These are phyloP conservation scores for Cotesia vestalis DNA, from an alignment of 1,140 invertebrate species.

Conservation along the genomic window DNA sequence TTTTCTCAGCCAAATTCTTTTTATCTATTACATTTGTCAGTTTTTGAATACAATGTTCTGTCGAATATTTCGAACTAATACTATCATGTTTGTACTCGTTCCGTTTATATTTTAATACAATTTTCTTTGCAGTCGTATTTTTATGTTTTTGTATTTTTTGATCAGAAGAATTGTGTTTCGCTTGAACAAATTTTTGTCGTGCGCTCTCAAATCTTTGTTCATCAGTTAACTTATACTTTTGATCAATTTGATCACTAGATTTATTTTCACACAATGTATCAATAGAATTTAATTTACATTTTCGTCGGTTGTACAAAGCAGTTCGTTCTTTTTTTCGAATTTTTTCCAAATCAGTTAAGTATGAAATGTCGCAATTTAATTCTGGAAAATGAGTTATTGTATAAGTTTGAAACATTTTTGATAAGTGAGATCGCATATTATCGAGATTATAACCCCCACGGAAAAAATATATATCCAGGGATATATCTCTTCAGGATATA, in stretches of 20 bases:
- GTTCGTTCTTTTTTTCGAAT: not conserved
- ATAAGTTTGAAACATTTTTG: not conserved
- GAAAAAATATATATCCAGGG: no score
- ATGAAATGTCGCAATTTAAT: not conserved
- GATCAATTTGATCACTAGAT: no score
- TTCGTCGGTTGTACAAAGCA: not conserved
- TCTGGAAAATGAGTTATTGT: slow-evolving; percentile 7
- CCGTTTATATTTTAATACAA: not conserved
- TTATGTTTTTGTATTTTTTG: not conserved
- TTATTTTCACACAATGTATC: no score
- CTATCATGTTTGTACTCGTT: not conserved
- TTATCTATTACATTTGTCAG: not conserved
- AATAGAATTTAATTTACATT: no score
- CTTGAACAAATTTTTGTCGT: not conserved
- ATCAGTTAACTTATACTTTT: no score
- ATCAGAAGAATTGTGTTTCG: not conserved
- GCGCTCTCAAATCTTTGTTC: not conserved
- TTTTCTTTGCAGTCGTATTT: not conserved
- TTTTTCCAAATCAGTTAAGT: not conserved
- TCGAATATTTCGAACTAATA: not conserved
- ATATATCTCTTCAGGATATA: no score
- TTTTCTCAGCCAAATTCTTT: not conserved
- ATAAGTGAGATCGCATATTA: not conserved
- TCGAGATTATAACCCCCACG: not conserved
- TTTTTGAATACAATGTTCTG: not conserved